Conservation (phyloP, 1,140 invertebrate species). For the Streblospio benedicti region DNA sequence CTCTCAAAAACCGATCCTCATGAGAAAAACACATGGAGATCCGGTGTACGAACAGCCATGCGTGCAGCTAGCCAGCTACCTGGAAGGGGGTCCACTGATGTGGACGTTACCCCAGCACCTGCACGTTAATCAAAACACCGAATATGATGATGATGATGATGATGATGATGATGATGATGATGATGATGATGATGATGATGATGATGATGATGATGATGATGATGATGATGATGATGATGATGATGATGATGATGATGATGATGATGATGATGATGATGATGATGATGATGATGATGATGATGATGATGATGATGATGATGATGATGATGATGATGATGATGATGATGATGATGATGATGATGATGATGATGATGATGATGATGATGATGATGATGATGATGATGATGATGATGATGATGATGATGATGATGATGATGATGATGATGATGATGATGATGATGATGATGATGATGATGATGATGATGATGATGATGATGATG, state of each 20-base stretch:
- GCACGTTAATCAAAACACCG: no score
- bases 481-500: background rate
- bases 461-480: background rate
- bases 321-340: background rate
- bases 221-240: background rate
- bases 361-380: background rate
- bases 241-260: background rate
- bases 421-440: background rate
- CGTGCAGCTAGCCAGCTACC: no score
- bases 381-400: background rate
- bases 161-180: background rate
- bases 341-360: background rate
- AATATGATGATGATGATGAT: no score
- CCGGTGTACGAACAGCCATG: no score
- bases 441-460: background rate
- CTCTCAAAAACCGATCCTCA: no score
- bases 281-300: background rate
- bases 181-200: background rate
- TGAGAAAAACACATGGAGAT: no score
- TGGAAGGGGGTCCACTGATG: no score
- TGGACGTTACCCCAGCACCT: no score
- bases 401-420: background rate
- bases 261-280: background rate
- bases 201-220: background rate
- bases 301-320: background rate